A percentile compares a stretch with the other conserved stretches of the same genome.
phyloP scores from a whole-genome alignment of 2,113 vertebrate genomes.

The Nanger granti region DNA sequence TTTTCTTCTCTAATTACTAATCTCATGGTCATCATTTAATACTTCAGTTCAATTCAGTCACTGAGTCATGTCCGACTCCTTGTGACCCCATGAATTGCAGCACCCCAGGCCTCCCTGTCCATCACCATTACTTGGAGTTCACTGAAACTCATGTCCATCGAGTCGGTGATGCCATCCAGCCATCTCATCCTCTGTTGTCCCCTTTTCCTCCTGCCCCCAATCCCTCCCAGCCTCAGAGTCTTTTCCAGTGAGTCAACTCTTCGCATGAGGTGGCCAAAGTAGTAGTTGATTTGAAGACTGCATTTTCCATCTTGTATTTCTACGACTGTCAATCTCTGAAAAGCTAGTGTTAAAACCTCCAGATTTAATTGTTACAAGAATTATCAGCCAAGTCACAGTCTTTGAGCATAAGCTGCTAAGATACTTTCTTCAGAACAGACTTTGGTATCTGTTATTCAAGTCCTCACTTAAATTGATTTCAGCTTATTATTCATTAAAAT shows the following conservation, averaged over 20 bases:
- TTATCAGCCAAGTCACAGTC: not conserved
- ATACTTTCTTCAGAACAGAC: not conserved
- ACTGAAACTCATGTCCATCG: no score
- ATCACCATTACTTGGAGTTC: no score
- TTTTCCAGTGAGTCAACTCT: no score
- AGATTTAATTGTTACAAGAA: not conserved
- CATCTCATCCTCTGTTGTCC: no score
- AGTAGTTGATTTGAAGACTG: not conserved
- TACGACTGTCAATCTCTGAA: not conserved
- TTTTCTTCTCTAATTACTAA: not conserved
- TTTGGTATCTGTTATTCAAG: not conserved
- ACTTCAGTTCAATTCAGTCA: not conserved
- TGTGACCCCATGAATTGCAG: no score
- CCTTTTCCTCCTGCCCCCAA: no score
- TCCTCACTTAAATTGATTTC: slow-evolving; percentile 7
- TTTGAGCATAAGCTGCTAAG: not conserved
- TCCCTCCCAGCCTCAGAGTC: no score
- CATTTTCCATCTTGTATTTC: not conserved
- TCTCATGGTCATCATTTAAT: not conserved
- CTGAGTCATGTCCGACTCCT: no score
- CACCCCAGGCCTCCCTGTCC: no score
- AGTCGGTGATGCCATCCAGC: no score
- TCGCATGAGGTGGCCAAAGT: not conserved
- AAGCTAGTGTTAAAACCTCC: not conserved
- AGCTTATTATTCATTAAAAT: slow-evolving; percentile 36